Conservation (phyloP, 1,140 invertebrate genomes). For the Zaprionus taronus region DNA sequence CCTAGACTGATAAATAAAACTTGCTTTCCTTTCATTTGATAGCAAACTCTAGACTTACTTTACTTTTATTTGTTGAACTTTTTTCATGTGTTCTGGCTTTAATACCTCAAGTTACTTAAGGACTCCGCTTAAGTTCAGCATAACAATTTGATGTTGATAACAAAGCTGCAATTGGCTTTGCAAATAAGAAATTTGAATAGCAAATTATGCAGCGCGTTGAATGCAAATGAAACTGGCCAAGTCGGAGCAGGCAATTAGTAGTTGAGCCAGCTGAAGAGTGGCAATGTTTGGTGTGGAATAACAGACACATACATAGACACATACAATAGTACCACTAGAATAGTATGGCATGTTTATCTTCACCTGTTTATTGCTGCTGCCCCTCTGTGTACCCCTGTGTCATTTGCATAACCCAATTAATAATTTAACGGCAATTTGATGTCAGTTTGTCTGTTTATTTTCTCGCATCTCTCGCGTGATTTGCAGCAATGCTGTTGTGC, state of each 20-base stretch:
- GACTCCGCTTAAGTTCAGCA: not conserved
- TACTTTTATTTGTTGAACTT: not conserved
- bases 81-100: not conserved
- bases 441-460: constrained; percentile 62
- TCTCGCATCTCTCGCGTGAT: constrained; percentile 41
- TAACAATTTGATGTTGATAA: not conserved
- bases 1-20: not conserved
- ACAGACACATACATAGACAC: not conserved
- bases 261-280: not conserved
- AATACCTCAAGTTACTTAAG: not conserved
- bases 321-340: not conserved
- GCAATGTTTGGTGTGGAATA: not conserved
- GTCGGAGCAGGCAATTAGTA: not conserved
- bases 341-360: not conserved
- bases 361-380: constrained; percentile 7
- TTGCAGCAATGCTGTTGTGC: constrained; percentile 15
- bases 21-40: not conserved
- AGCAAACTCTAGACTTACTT: not conserved
- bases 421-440: constrained; percentile 44
- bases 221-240: not conserved
- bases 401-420: constrained; percentile 62
- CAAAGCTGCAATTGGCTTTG: not conserved
- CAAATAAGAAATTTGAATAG: constrained; percentile 1
- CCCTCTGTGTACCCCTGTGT: not conserved
- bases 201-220: not conserved